Base-by-base conservation (phyloP, 1,140 invertebrate genomes). In the Riptortus pedestris region DNA sequence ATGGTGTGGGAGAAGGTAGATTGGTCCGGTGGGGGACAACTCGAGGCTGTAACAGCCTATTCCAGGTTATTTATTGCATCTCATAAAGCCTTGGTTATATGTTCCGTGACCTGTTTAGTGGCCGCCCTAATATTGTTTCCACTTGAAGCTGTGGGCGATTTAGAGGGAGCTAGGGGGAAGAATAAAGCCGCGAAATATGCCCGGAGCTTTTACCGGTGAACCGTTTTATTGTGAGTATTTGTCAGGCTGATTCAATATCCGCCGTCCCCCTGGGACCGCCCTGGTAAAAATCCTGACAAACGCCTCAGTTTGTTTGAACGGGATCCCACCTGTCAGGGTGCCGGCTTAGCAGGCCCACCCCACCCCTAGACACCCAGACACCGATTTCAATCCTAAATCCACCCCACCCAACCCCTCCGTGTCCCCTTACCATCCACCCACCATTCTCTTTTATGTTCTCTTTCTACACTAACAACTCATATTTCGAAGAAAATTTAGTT, bases 191-290 rank as follows among this genome's bases (percentile, higher is more conserved):
- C 20, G 51, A 55, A 55, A 55, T 55, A 55, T 55, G 51, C 18
- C 26, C 24, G 18, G 24, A 24, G 51, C 26, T 24, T 55, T 24
- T 55, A 24, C 24, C 45, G 45, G 45, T 47, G 45, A 47, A 47
- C 51, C 51, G 24, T 55, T 55, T 55, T 55, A 55, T 55, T 55
- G 51, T 55, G 24, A 55, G 51, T 55, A 55, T 55, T 55, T 55
- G 51, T 55, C 51, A 24, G 51, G 22, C 51, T 55, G 51, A 55
- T 55, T 55, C 51, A 55, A 55, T 55, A 55, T 55, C 51, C 51
- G 18, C 20, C 18, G 51, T 7, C 20, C 24, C 24, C 5, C 18
- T n/a, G n/a, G n/a, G n/a, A n/a, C n/a, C n/a, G n/a, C n/a, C n/a
- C n/a, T n/a, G n/a, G n/a, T n/a, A 55, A 55, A 55, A 55, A 55